These are phyloP conservation scores for Cetonia aurata DNA, from an alignment of 2,888 invertebrate genomes.

Conservation along the genomic window DNA sequence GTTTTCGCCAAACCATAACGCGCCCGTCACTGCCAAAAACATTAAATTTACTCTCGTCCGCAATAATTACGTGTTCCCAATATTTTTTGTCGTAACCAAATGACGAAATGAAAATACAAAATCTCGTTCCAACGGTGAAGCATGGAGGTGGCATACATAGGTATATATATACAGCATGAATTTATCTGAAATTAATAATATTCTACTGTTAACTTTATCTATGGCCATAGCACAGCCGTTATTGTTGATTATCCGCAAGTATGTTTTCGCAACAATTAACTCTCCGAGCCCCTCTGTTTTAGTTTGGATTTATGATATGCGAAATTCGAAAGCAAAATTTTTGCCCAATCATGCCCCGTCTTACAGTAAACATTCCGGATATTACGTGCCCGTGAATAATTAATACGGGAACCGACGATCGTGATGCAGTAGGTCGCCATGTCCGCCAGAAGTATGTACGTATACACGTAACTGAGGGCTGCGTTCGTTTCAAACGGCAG, in stretches of 20 bases:
- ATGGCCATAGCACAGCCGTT: conserved; percentile 1
- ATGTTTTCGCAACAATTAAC: conserved; percentile 30
- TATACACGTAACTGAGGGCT: no score
- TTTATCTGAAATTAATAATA: conserved; percentile 30
- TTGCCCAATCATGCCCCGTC: conserved; percentile 33
- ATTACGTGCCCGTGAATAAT: conserved; percentile 25
- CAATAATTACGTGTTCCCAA: no score
- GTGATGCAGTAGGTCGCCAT: not conserved
- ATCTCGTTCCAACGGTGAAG: no score
- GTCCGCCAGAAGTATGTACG: not conserved
- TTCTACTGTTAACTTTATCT: conserved; percentile 19
- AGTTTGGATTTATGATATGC: conserved; percentile 18
- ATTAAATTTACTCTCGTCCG: no score
- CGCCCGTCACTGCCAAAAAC: no score
- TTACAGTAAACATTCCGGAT: conserved; percentile 34
- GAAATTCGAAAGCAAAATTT: conserved; percentile 24
- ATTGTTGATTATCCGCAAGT: conserved; percentile 24
- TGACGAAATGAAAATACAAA: no score
- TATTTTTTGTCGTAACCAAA: no score
- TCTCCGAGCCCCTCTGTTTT: not conserved
- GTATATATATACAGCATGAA: not conserved
- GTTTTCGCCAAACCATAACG: no score
- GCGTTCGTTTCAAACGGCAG: conserved; percentile 5
- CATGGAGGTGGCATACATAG: no score
- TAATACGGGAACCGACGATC: conserved; percentile 13